These are phyloP conservation scores for Conchocele bisecta DNA, from an alignment of 2,888 invertebrate species.

Conservation along the genomic window DNA sequence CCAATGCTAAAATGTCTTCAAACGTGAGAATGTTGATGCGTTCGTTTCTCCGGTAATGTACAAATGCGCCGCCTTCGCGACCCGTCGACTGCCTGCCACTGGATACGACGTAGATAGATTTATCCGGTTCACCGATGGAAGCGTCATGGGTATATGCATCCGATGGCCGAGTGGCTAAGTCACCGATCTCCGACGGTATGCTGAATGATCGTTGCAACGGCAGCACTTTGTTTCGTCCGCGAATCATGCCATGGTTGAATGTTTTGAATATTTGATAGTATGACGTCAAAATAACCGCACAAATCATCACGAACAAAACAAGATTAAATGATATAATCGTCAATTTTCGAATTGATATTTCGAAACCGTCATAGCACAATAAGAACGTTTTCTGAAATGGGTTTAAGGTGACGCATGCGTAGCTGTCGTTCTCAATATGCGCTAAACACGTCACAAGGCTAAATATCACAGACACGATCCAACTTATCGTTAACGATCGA, in stretches of 20 bases:
- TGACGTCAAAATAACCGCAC: conserved; percentile 63
- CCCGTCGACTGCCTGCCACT: conserved; percentile 17
- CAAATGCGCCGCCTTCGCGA: conserved; percentile 63
- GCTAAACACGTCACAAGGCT: conserved; percentile 69
- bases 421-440: conserved; percentile 56
- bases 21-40: conserved; percentile 63
- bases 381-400: conserved; percentile 63
- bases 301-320: conserved; percentile 60
- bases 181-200: conserved; percentile 64
- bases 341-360: conserved; percentile 53
- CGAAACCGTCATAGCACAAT: conserved; percentile 14
- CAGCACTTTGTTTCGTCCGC: conserved; percentile 68
- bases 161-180: conserved; percentile 2
- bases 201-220: conserved; percentile 63
- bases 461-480: conserved; percentile 70
- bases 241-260: conserved; percentile 61
- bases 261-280: conserved; percentile 74
- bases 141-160: conserved; percentile 2
- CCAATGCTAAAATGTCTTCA: conserved; percentile 73
- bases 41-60: conserved; percentile 74
- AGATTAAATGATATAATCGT: conserved; percentile 63
- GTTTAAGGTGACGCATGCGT: conserved; percentile 62
- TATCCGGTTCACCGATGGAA: conserved; percentile 24
- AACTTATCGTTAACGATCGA: conserved; percentile 69
- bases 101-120: conserved; percentile 58